A percentile compares a stretch with the other conserved stretches of the same genome.
These are phyloP conservation scores for Paramacrobiotus metropolitanus DNA, from an alignment of 1,140 invertebrate genomes.

Conservation along the genomic window DNA sequence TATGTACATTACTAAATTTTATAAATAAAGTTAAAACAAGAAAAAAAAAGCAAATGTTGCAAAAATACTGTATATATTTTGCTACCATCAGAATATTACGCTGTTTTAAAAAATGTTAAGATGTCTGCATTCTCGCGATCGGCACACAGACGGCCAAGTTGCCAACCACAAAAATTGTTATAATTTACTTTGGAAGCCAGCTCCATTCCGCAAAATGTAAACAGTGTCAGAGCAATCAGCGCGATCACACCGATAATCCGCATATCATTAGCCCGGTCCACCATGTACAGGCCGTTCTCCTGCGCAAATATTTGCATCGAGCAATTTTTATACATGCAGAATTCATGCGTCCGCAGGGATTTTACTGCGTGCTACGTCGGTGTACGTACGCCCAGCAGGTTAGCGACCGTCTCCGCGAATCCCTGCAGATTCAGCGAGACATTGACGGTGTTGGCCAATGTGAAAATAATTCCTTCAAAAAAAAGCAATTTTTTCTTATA, in stretches of 20 bases:
- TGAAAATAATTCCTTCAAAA: constrained; percentile 42
- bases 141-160: too few relatives aligned
- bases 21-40: too few relatives aligned
- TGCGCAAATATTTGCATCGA: neutral
- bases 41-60: too few relatives aligned
- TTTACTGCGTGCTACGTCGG: too few relatives aligned
- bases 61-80: too few relatives aligned
- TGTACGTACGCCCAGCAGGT: constrained; percentile 18
- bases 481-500: neutral
- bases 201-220: constrained; percentile 60
- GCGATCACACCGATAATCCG: constrained; percentile 37
- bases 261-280: constrained; percentile 30
- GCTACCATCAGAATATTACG: too few relatives aligned
- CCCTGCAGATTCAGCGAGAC: constrained; percentile 96
- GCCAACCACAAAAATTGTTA: too few relatives aligned
- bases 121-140: neutral
- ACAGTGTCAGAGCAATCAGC: constrained; percentile 46
- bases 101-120: neutral
- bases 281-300: constrained; percentile 13
- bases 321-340: neutral
- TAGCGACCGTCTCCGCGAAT: constrained; percentile 66
- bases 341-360: neutral
- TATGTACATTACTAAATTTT: too few relatives aligned
- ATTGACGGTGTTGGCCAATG: constrained; percentile 82
- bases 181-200: constrained; percentile 22